These are phyloP conservation scores for Dyspetes luteomarginatus DNA, from an alignment of 2,888 invertebrate genomes.

Conservation along the genomic window DNA sequence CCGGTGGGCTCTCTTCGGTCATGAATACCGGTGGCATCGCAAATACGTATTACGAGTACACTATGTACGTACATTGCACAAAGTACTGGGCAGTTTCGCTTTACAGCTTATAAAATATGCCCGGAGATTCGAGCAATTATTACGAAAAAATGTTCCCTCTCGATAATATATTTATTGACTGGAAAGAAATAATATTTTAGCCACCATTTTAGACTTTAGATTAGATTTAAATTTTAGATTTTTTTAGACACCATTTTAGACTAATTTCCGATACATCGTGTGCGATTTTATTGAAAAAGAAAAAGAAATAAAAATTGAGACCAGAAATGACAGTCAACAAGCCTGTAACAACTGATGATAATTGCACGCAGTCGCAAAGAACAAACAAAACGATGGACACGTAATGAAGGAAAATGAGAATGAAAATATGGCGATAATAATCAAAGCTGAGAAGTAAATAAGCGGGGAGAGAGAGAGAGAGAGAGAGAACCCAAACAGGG, in stretches of 20 bases:
- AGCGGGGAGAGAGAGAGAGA: conserved; percentile 29
- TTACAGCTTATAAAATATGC: conserved; percentile 22
- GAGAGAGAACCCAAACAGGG: neutral
- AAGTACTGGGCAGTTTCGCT: conserved; percentile 13
- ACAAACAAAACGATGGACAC: neutral
- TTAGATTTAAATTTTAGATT: neutral
- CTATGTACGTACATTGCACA: conserved; percentile 2
- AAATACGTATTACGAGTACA: conserved; percentile 2
- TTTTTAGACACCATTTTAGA: neutral
- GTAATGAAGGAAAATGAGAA: conserved; percentile 53
- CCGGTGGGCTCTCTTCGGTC: conserved; percentile 18
- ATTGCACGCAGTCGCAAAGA: conserved; percentile 25
- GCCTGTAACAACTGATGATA: conserved; percentile 30
- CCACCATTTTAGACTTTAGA: neutral
- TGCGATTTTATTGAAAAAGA: neutral
- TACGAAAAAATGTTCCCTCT: neutral
- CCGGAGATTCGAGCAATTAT: neutral
- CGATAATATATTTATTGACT: conserved; percentile 16
- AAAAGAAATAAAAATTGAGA: conserved; percentile 1
- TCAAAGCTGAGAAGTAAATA: conserved; percentile 50
- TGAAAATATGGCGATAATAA: conserved; percentile 45
- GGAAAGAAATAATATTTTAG: neutral
- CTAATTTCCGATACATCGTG: neutral
- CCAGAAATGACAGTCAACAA: conserved; percentile 11
- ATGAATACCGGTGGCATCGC: conserved; percentile 40